These are phyloP conservation scores for Criorhina ranunculi DNA, from an alignment of 2,888 invertebrate species.

Conservation along the genomic window DNA sequence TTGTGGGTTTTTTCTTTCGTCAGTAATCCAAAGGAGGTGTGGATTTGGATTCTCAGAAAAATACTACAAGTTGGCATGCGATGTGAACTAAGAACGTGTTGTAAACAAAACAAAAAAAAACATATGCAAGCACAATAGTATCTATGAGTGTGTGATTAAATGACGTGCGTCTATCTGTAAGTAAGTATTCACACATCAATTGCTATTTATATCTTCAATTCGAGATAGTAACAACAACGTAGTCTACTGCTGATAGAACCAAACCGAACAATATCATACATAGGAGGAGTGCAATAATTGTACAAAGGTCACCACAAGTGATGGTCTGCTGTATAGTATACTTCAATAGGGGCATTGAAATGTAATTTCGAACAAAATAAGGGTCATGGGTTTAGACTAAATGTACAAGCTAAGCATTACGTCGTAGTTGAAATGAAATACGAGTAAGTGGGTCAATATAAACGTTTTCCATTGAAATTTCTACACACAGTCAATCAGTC, in stretches of 20 bases:
- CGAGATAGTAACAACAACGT: slow-evolving; percentile 2
- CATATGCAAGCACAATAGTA: not conserved
- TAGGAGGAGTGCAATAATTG: not conserved
- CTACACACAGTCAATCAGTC: too few species aligned
- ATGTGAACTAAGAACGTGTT: too few species aligned
- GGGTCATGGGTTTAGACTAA: not conserved
- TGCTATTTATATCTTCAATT: not conserved
- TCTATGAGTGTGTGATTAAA: not conserved
- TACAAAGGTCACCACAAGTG: not conserved
- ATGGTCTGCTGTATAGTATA: not conserved
- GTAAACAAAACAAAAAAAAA: slow-evolving; percentile 11
- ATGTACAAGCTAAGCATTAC: not conserved
- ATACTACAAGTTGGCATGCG: not conserved
- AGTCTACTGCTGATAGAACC: too few species aligned
- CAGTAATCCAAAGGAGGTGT: not conserved
- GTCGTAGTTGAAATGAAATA: too few species aligned
- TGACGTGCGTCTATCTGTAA: too few species aligned
- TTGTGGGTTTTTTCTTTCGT: not conserved
- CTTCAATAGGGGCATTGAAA: not conserved
- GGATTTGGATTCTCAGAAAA: not conserved
- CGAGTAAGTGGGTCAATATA: too few species aligned
- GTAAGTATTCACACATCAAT: too few species aligned
- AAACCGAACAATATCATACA: not conserved
- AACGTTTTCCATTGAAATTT: too few species aligned
- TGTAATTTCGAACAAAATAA: not conserved